Evolutionary conservation across 2,888 invertebrate genomes (phyloP), one percentile per base, ranked within the genome.

Genomic region (Corythucha ciliata): DNA sequence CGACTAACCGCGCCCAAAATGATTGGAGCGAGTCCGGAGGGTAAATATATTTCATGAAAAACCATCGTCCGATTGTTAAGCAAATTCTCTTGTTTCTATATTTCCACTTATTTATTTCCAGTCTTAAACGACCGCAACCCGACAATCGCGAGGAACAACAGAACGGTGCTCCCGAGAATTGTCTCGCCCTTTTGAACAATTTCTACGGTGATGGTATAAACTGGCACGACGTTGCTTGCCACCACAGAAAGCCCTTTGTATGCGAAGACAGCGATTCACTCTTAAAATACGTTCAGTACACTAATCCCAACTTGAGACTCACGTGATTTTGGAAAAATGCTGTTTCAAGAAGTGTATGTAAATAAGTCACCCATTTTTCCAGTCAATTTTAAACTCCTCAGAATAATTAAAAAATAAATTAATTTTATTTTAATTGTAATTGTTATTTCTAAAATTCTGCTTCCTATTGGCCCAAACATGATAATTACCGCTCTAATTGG

Each of bases 161-260:
- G 64, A 81, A 81, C 22, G 89, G 89, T 42, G 86, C 87, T 2
- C 77, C 82, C 24, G 90, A 90, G 69, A 87, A 87, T 67, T 90
- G 89, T 65, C 67, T 90, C 57, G 89, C 86, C 1, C 74, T 90
- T 58, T 72, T 90, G 46, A 90, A 90, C 71, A 84, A 89, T 68
- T 89, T 89, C 74, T 90, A 90, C 74, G 83, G 87, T 62, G 89
- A 90, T 64, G 89, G 89, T 24, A 81, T 89, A 44, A 84, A 87
- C 69, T 89, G 89, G 89, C 90, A 90, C 66, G 74, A 90, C 66
- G 89, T 89, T 42, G 89, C 89, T 56, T 90, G 90, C 67, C 89
- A 89, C 66, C 90, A 90, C 67, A 79, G 80, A 67, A 90, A 90
- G 69, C 81, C 89, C 1, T 87, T 83, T 72, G 81, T 88, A 26